Conservation (phyloP, 2,888 invertebrate genomes). For the Clistopyga incitator region DNA sequence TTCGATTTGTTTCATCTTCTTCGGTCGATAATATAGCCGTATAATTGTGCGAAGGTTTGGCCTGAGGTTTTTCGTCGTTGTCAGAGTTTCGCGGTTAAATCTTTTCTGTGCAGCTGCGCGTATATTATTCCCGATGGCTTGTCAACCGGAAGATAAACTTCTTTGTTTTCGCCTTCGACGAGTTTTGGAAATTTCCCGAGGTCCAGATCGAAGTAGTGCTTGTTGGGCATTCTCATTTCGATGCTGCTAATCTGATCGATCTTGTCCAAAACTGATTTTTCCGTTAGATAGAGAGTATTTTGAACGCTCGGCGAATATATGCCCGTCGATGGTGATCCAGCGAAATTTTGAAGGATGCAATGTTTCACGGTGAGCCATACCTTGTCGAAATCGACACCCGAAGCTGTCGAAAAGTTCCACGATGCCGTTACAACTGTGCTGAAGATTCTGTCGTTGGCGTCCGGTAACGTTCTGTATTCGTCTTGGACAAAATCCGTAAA, state of each 20-base stretch:
- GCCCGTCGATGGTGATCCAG: constrained; percentile 90
- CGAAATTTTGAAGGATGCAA: constrained; percentile 90
- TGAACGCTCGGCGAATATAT: constrained; percentile 92
- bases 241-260: constrained; percentile 89
- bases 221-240: constrained; percentile 92
- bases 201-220: constrained; percentile 92
- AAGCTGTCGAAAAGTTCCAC: constrained; percentile 90
- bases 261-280: constrained; percentile 89
- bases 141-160: constrained; percentile 91
- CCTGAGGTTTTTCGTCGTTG: background rate
- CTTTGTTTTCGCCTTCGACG: constrained; percentile 87
- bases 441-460: constrained; percentile 91
- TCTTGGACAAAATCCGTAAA: constrained; percentile 93
- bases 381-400: constrained; percentile 89
- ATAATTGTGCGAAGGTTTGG: background rate
- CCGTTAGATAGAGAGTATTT: constrained; percentile 90
- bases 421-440: constrained; percentile 91
- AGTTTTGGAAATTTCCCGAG: constrained; percentile 89
- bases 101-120: constrained; percentile 89
- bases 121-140: constrained; percentile 92
- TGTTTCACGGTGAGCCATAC: constrained; percentile 90
- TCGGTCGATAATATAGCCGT: background rate
- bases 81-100: constrained; percentile 85
- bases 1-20: background rate
- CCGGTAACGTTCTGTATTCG: constrained; percentile 91